These are phyloP conservation scores for Ephestia elutella DNA, from an alignment of 1,140 invertebrate species.

Conservation along the genomic window DNA sequence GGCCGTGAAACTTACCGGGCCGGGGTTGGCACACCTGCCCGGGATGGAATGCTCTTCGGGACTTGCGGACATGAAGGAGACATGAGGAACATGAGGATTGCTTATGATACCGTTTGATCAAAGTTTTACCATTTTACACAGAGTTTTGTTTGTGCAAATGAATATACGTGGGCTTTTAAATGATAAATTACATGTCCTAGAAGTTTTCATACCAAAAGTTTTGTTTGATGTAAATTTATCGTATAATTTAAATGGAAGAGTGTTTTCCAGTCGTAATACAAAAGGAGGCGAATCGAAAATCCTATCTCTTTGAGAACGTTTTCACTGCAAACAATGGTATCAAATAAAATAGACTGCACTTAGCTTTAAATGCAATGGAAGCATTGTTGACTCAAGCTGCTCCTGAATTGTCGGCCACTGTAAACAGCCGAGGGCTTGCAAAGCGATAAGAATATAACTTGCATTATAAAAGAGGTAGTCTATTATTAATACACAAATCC, in stretches of 20 bases:
- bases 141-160: neutral
- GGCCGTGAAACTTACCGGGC: conserved; percentile 26
- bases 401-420: neutral
- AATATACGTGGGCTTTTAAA: no score
- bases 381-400: neutral
- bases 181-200: no score
- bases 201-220: no score
- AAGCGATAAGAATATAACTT: neutral
- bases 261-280: neutral
- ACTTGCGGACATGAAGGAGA: conserved; percentile 15
- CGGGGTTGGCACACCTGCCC: conserved; percentile 21
- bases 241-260: neutral
- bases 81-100: neutral
- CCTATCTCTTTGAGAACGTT: conserved; percentile 1
- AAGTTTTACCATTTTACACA: neutral
- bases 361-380: conserved; percentile 12
- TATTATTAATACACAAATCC: no score
- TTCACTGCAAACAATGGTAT: conserved; percentile 10
- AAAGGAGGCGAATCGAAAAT: neutral
- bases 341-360: conserved; percentile 11
- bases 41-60: conserved; percentile 12
- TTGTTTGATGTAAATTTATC: neutral
- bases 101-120: neutral
- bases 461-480: neutral
- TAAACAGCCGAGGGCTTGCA: neutral